Percentiles rank a stretch among this genome's conserved stretches.
These are phyloP conservation scores for Apteryx owenii DNA, from an alignment of 2,113 vertebrate species.

Conservation along the genomic window DNA sequence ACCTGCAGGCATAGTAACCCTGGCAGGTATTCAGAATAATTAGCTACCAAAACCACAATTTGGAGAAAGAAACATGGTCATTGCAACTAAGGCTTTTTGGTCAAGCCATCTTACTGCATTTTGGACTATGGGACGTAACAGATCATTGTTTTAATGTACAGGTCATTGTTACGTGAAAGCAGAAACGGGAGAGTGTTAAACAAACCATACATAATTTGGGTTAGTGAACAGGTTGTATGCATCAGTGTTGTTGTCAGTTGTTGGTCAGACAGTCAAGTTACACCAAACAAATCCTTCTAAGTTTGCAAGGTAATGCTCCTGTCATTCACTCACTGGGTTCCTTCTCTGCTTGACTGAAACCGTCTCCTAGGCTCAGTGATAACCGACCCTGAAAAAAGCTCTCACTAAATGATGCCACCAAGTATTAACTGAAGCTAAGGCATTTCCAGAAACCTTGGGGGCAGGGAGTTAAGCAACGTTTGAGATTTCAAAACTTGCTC, in stretches of 20 bases:
- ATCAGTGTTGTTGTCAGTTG: neutral
- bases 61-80: neutral
- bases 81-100: neutral
- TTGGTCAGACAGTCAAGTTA: neutral
- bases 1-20: neutral
- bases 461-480: neutral
- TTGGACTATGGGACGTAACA: neutral
- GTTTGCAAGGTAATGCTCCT: neutral
- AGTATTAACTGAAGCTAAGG: neutral
- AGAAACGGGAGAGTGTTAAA: neutral
- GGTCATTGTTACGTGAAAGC: neutral
- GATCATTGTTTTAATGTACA: neutral
- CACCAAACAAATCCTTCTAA: neutral
- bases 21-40: conserved; percentile 50
- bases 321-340: neutral
- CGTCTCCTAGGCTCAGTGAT: neutral
- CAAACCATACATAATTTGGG: neutral
- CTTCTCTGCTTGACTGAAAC: conserved; percentile 8
- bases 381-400: conserved; percentile 43
- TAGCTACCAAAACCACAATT: neutral
- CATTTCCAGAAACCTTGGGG: neutral
- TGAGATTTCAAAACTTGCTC: neutral
- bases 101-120: neutral
- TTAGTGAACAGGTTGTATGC: neutral
- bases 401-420: neutral